Base-by-base conservation (phyloP, 2,113 vertebrate genomes). In the Phalacrocorax pelagicus region DNA sequence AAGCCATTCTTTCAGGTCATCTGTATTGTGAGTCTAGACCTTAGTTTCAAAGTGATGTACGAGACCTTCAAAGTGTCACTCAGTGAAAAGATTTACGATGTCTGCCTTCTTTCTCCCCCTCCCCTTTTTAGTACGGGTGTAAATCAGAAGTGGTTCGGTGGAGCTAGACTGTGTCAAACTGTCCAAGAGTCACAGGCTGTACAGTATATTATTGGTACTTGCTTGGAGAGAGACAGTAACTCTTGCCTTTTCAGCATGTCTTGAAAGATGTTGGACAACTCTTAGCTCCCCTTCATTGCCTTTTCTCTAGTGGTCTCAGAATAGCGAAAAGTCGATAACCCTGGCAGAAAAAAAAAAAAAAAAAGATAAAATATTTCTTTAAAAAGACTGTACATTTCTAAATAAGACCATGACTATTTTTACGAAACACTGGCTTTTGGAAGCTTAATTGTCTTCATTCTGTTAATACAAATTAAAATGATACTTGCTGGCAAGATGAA, bases 121-220 rank as follows among this genome's bases (percentile, higher is more conserved):
- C 46, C 66, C 15, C 8, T 80, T 93, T 85, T 66, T 66, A 84
- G 17, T 51, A 52, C 24, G 91, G 84, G 66, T 94, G 84, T 92
- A 91, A 95, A 96, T 96, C 87, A 93, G 89, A 89, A 90, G 52
- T 44, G 79, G 71, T 80, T 96, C 71, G 88, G 66, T 59, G 81
- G 78, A 83, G 42, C 71, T 40, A 49, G 66, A 40, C 51, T 80
- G 26, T 86, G 69, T 90, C 81, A 87, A 75, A 69, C 54, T 80
- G 83, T 95, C 83, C 51, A 4, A 58, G 62, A 80, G n/a, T 47
- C 46, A 24, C 0, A 0, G 73, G 16, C 58, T 90, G 12, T 36
- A 72, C 16, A 20, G 81, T 94, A 49, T 80, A 55, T 86, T 73
- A 63, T 73, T 92, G 81, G 23, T 58, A 4, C 21, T 77, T 38